phyloP scores from a whole-genome alignment of 2,797 vertebrate species.

The Thalassophryne amazonica region DNA sequence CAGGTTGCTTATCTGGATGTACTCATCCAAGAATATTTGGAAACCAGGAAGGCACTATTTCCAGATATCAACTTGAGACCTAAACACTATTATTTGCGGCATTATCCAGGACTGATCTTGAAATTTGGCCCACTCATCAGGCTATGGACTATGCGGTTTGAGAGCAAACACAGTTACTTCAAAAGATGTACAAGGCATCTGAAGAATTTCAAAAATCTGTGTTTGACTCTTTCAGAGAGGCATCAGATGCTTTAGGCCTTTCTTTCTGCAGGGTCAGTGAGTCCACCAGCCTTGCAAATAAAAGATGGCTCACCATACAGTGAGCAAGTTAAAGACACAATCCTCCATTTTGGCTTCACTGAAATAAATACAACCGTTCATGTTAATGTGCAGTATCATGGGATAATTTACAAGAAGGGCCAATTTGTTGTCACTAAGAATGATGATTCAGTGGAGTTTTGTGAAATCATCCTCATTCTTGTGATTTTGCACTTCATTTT shows the following conservation, averaged over 20 bases:
- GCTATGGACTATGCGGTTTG: slow-evolving; percentile 24
- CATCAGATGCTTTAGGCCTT: slow-evolving; percentile 30
- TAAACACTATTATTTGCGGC: slow-evolving; percentile 23
- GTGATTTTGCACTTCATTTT: slow-evolving; percentile 35
- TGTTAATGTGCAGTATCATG: slow-evolving; percentile 18
- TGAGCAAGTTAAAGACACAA: slow-evolving; percentile 19
- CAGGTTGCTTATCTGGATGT: slow-evolving; percentile 12
- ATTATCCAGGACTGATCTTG: slow-evolving; percentile 23
- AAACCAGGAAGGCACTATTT: slow-evolving; percentile 19
- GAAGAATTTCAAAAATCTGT: slow-evolving; percentile 36
- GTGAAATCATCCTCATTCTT: slow-evolving; percentile 32
- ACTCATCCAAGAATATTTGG: slow-evolving; percentile 30
- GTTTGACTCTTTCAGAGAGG: slow-evolving; percentile 26
- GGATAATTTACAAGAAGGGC: slow-evolving; percentile 23
- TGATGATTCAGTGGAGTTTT: slow-evolving; percentile 36
- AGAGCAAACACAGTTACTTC: slow-evolving; percentile 33
- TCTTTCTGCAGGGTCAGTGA: slow-evolving; percentile 9
- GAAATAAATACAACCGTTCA: slow-evolving; percentile 21
- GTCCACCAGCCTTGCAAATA: slow-evolving; percentile 1
- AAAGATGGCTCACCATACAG: slow-evolving; percentile 21
- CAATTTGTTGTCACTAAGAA: slow-evolving; percentile 34
- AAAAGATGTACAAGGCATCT: slow-evolving; percentile 29
- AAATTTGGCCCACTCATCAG: slow-evolving; percentile 33
- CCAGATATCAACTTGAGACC: slow-evolving; percentile 28
- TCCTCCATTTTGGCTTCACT: slow-evolving; percentile 28